Percentiles rank a stretch among this genome's conserved stretches.
Evolutionary conservation across 2,888 invertebrate species (phyloP).

Genomic region (Leptura quadrifasciata): DNA sequence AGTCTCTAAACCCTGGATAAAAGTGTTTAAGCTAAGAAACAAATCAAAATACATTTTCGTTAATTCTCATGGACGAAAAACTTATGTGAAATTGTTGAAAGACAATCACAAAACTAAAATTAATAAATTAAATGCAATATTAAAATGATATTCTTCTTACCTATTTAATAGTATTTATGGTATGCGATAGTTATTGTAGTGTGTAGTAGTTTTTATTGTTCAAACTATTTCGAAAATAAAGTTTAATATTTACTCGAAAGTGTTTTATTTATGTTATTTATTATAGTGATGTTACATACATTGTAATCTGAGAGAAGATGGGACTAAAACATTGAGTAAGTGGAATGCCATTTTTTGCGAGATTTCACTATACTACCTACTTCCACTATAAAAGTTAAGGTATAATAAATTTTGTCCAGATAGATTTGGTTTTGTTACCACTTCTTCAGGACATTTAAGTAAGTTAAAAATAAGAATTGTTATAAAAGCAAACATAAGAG

Average conservation of each 20-base stretch:
- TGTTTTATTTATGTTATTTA: slow-evolving; percentile 5
- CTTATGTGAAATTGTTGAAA: slow-evolving; percentile 57
- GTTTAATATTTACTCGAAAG: slow-evolving; percentile 17
- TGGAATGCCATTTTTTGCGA: too few species aligned
- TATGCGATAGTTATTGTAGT: slow-evolving; percentile 28
- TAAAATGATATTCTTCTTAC: slow-evolving; percentile 40
- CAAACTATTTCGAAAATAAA: slow-evolving; percentile 38
- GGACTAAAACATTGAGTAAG: too few species aligned
- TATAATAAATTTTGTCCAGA: too few species aligned
- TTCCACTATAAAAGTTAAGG: too few species aligned
- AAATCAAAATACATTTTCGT: slow-evolving; percentile 56
- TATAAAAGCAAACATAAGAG: too few species aligned
- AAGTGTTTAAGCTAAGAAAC: slow-evolving; percentile 54
- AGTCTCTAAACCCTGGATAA: slow-evolving; percentile 53
- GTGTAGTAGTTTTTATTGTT: slow-evolving; percentile 36
- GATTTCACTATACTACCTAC: too few species aligned
- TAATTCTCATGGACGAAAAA: slow-evolving; percentile 48
- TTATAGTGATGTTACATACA: too few species aligned
- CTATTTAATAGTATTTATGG: slow-evolving; percentile 30
- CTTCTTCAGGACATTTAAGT: too few species aligned
- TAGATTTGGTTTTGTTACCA: too few species aligned
- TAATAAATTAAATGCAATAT: slow-evolving; percentile 33
- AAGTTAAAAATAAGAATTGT: too few species aligned
- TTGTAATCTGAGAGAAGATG: too few species aligned
- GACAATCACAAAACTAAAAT: slow-evolving; percentile 55